Base-by-base conservation (phyloP, 2,888 invertebrate genomes). In the Stramonita haemastoma region DNA sequence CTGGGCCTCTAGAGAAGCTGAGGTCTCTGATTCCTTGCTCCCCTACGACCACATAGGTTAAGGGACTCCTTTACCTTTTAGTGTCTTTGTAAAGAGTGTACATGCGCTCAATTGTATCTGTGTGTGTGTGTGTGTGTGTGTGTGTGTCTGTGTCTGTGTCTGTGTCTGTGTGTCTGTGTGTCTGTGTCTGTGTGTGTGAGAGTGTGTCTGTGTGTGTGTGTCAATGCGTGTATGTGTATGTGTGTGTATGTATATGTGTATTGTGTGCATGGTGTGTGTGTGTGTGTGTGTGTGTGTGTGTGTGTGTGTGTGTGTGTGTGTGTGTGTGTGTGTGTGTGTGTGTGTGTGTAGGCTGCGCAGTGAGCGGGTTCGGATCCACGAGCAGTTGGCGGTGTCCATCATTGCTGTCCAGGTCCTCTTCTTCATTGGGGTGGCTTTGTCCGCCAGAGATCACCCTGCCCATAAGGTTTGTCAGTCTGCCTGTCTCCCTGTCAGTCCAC, bases 321-420 rank as follows among this genome's bases (percentile, higher is more conserved):
- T 81, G 22, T 36, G 81, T 46, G 36, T 46, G 8, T 83, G 26
- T 34, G 34, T 79, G 17, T 46, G 36, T 83, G 26, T 83, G 81
- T 46, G 26, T 46, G 26, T 46, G 77, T 46, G 36, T 26, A 95
- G 95, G 86, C 66, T 95, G 79, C 91, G 91, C 66, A 94, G 92
- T 85, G 94, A 94, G 84, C 90, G 94, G 56, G 90, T 94, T 5
- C 90, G 94, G 60, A 93, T 95, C 36, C 94, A 95, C 83, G 93
- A 94, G 90, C 94, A 95, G 86, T 90, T 95, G 79, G 94, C 94
- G 0, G 34, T 93, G n/a, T 93, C 93, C 26, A 94, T 95, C 29
- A 93, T 94, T 8, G 87, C 93, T 1, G 93, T 93, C 0, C 94
- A 95, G 90, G 77, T 93, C 4, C 89, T 93, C 46, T 95, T 94